Evolutionary conservation across 2,797 vertebrate genomes (phyloP).

Genomic region (Clarias laeviceps): DNA sequence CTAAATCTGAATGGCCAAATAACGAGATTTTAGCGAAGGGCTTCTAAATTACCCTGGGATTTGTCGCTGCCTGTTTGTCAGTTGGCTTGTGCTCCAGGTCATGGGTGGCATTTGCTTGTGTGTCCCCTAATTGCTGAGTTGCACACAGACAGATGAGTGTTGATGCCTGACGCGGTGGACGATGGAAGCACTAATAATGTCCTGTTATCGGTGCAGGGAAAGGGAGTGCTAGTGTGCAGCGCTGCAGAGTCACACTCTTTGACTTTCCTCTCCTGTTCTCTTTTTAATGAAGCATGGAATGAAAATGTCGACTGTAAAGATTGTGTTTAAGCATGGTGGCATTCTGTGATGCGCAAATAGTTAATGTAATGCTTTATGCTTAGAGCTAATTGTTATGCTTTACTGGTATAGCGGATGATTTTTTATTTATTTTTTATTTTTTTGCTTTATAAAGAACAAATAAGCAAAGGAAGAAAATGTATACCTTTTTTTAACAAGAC

Average conservation of each 20-base stretch:
- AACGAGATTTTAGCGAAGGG: conserved; percentile 99
- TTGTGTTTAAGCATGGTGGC: background rate
- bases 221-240: conserved; percentile 6
- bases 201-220: conserved; percentile 28
- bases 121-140: conserved; percentile 99
- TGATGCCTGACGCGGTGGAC: conserved; percentile 86
- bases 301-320: background rate
- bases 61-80: conserved; percentile 99
- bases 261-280: conserved; percentile 7
- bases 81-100: conserved; percentile 92
- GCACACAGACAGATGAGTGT: conserved; percentile 99
- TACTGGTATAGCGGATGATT: no score
- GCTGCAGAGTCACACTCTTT: background rate
- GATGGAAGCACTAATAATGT: conserved; percentile 56
- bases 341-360: background rate
- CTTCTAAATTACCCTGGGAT: conserved; percentile 99
- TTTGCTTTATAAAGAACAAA: background rate
- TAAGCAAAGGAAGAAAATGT: no score
- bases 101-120: conserved; percentile 99
- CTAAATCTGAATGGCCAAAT: conserved; percentile 99
- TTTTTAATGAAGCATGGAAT: conserved; percentile 17
- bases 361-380: background rate
- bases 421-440: background rate
- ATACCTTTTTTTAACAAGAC: background rate
- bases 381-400: background rate